Base-by-base conservation (phyloP, 2,113 vertebrate species). In the Ctenomys sociabilis region DNA sequence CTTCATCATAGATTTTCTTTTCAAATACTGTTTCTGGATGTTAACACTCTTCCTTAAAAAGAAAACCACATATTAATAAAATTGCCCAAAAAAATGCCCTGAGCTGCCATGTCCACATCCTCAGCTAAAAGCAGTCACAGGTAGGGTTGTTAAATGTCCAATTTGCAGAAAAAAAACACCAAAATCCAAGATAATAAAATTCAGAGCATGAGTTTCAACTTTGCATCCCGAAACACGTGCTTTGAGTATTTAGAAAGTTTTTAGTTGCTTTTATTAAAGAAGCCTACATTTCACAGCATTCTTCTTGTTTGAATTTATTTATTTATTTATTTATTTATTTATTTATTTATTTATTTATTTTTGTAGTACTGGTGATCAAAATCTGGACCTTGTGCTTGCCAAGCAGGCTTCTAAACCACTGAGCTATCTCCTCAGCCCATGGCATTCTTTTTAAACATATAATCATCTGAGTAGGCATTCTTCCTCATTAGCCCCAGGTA, bases 131-230 rank as follows among this genome's bases (percentile, higher is more conserved):
- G 1, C 45, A 85, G n/a, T 90, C 11, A 86, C 19, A 35, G 0
- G 90, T 61, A 72, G 35, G 59, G 26, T 63, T 45, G 0, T 61
- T 49, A 24, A 40, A 72, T 19, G 57, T 86, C 32, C 40, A 80
- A 45, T 94, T 88, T 80, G n/a, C 52, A 78, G 64, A 73, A 96
- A 88, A 30, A 87, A 87, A 57, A 88, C 21, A 87, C 45, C 85
- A 63, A 92, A 91, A 90, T 28, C 70, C 78, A 77, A 91, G 45
- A 49, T 32, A 84, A 35, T 8, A 80, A 43, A 32, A 7, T 73
- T 88, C 43, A 73, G 52, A 90, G 49, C 12, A 78, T 83, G 14
- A 59, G 16, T 90, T 94, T 92, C 63, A 85, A 82, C 28, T 91
- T 8, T 45, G 37, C 52, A 14, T 54, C 40, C 57, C 45, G 88